Base-by-base conservation (phyloP, 2,113 vertebrate genomes). In the Crocuta crocuta region DNA sequence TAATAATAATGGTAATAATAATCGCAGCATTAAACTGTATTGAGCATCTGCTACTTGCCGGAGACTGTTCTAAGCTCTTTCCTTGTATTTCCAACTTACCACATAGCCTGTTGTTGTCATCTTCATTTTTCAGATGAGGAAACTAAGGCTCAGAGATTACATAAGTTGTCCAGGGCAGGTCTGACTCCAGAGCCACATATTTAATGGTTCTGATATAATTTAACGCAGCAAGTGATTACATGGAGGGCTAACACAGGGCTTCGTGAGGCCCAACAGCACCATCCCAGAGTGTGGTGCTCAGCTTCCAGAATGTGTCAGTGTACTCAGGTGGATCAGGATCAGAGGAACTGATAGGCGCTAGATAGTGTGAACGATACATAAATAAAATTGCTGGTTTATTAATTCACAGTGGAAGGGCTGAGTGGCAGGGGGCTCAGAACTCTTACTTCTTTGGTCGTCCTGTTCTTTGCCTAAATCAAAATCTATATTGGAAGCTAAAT, bases 81-180 rank as follows among this genome's bases (percentile, higher is more conserved):
- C 16, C 19, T 71, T 21, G 0, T 68, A 39, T 78, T 95, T 87
- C 53, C 26, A 53, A 15, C 10, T 58, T 61, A 31, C 7, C 11
- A 11, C 33, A 74, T 53, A 61, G 66, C 81, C n/a, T 39, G 3
- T 45, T 83, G 58, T 31, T 88, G 26, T 73, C 43, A 50, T 17
- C 58, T 94, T 96, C 74, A 63, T 48, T 81, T 96, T 79, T 84
- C 68, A 96, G 66, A 31, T 55, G 23, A 87, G 63, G n/a, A 92
- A 70, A 63, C 79, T 53, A 23, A 93, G 45, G 35, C 82, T 89
- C 65, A 74, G 33, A 88, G 58, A 73, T 71, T 35, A 88, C 71
- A 31, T 39, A 90, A 88, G 26, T 89, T 68, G 35, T 33, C 28
- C n/a, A 65, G 81, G 43, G 73, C 80, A 76, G 7, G 7, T 65